These are phyloP conservation scores for Stegophylla sp. DNA, from an alignment of 2,888 invertebrate genomes.

Conservation along the genomic window DNA sequence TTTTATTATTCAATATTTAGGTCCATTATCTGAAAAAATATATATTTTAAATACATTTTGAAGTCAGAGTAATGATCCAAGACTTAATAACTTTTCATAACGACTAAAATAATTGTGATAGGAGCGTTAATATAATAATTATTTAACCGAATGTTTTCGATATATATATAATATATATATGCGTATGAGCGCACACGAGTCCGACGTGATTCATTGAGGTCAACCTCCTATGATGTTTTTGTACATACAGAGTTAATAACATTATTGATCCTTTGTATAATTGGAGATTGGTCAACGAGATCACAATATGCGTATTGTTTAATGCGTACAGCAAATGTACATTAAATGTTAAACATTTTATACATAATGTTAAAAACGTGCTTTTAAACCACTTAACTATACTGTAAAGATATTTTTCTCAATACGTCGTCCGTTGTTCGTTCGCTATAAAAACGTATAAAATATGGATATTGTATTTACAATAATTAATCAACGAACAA, in stretches of 20 bases:
- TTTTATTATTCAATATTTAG: too few species aligned
- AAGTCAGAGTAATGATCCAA: neutral
- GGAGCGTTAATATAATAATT: neutral
- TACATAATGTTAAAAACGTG: neutral
- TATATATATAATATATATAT: neutral
- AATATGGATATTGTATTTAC: too few species aligned
- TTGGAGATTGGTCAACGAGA: neutral
- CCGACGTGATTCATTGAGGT: neutral
- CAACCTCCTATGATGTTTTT: neutral
- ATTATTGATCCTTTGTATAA: neutral
- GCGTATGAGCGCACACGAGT: neutral
- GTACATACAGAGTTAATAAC: neutral
- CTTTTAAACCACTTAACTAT: neutral
- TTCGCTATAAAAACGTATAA: too few species aligned
- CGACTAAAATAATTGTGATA: neutral
- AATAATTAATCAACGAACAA: too few species aligned
- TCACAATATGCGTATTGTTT: neutral
- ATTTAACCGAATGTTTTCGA: neutral
- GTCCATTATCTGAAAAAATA: neutral
- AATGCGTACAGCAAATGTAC: neutral
- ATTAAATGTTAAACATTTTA: neutral
- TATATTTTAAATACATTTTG: neutral
- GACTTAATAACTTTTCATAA: neutral
- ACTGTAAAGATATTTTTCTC: neutral
- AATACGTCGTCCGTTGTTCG: too few species aligned